Conservation (phyloP, 1,140 invertebrate species). For the Drosophila hydei region DNA sequence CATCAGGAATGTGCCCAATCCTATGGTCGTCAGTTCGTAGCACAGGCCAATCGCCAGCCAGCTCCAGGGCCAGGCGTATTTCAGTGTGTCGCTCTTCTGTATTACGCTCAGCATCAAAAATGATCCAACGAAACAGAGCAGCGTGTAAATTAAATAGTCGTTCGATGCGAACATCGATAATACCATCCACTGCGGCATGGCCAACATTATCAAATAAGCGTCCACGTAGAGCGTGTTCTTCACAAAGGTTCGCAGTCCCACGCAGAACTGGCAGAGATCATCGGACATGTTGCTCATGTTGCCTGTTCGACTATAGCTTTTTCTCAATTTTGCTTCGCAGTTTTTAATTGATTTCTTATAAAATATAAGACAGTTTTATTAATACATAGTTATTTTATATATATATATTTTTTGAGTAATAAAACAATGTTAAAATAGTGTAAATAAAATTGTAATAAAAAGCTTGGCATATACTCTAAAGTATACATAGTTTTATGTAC, state of each 20-base stretch:
- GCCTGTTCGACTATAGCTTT: not conserved
- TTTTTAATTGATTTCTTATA: too few species aligned
- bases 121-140: conserved; percentile 16
- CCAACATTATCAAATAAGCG: conserved; percentile 6
- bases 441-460: too few species aligned
- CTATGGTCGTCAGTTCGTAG: conserved; percentile 54
- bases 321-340: not conserved
- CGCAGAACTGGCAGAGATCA: not conserved
- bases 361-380: too few species aligned
- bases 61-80: conserved; percentile 17
- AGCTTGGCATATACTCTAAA: too few species aligned
- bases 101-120: conserved; percentile 23
- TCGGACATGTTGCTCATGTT: not conserved
- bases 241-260: conserved; percentile 20
- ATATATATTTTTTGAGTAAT: too few species aligned
- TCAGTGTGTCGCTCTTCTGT: conserved; percentile 13
- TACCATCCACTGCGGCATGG: conserved; percentile 55
- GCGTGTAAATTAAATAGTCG: conserved; percentile 24
- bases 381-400: too few species aligned
- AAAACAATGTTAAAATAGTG: too few species aligned
- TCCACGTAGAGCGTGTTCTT: not conserved
- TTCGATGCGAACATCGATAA: conserved; percentile 5
- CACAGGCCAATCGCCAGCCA: conserved; percentile 17
- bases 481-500: too few species aligned
- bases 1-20: conserved; percentile 36